phyloP scores from a whole-genome alignment of 2,888 invertebrate genomes.

The Ornithoptera alexandrae region DNA sequence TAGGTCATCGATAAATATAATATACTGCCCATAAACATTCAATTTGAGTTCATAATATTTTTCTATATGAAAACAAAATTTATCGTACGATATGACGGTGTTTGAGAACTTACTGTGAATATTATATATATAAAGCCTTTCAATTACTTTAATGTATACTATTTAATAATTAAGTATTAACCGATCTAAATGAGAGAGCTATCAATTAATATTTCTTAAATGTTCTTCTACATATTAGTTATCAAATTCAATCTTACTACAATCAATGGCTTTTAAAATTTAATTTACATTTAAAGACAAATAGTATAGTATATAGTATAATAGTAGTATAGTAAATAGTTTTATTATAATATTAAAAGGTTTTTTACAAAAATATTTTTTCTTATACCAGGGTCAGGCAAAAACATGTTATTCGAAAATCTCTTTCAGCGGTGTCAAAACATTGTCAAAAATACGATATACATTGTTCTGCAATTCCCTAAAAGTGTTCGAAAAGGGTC shows the following conservation, averaged over 20 bases:
- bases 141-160: not conserved
- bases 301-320: too few species aligned
- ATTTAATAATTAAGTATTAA: not conserved
- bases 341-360: too few species aligned
- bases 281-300: not conserved
- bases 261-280: not conserved
- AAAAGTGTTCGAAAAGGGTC: conserved; percentile 26
- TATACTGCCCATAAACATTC: not conserved
- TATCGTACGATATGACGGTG: too few species aligned
- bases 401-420: conserved; percentile 13
- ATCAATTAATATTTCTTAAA: not conserved
- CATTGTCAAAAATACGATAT: conserved; percentile 18
- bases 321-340: too few species aligned
- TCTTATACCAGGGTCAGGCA: not conserved
- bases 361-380: too few species aligned
- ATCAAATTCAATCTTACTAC: not conserved
- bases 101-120: too few species aligned
- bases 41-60: not conserved
- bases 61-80: too few species aligned
- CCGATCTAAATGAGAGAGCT: too few species aligned
- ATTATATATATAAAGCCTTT: not conserved
- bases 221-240: not conserved
- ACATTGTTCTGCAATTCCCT: conserved; percentile 2
- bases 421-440: conserved; percentile 8
- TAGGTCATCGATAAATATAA: not conserved